Percentiles rank a stretch among this genome's conserved stretches.
These are phyloP conservation scores for Cheilosia grossa DNA, from an alignment of 2,888 invertebrate genomes.

Conservation along the genomic window DNA sequence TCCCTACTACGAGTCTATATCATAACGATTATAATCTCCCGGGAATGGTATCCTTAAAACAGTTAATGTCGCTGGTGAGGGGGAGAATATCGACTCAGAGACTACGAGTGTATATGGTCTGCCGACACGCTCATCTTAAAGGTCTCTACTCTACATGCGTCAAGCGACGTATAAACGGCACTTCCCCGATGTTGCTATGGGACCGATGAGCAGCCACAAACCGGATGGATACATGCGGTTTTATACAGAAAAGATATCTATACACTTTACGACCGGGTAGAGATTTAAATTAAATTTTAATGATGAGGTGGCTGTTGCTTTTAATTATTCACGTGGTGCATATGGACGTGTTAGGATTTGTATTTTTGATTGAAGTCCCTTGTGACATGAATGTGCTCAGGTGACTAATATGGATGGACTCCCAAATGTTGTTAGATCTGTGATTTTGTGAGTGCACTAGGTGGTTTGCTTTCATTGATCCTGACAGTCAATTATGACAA, in stretches of 20 bases:
- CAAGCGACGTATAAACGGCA: conserved; percentile 1
- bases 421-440: too few relatives aligned
- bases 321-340: too few relatives aligned
- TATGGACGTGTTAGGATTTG: too few relatives aligned
- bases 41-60: conserved; percentile 38
- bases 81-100: conserved; percentile 16
- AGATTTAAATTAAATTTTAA: conserved; percentile 65
- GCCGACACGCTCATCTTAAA: conserved; percentile 1
- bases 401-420: too few relatives aligned
- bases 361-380: too few relatives aligned
- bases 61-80: conserved; percentile 11
- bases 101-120: background rate
- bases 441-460: background rate
- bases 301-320: conserved; percentile 26
- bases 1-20: conserved; percentile 24
- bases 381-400: too few relatives aligned
- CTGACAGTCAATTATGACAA: background rate
- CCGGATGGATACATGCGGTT: conserved; percentile 6
- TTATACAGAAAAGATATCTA: background rate
- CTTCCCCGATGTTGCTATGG: conserved; percentile 12
- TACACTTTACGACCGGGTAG: conserved; percentile 45
- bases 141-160: background rate
- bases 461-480: conserved; percentile 34
- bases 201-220: background rate
- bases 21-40: conserved; percentile 32